Evolutionary conservation across 2,113 vertebrate genomes (phyloP).

Genomic region (Burhinus oedicnemus): DNA sequence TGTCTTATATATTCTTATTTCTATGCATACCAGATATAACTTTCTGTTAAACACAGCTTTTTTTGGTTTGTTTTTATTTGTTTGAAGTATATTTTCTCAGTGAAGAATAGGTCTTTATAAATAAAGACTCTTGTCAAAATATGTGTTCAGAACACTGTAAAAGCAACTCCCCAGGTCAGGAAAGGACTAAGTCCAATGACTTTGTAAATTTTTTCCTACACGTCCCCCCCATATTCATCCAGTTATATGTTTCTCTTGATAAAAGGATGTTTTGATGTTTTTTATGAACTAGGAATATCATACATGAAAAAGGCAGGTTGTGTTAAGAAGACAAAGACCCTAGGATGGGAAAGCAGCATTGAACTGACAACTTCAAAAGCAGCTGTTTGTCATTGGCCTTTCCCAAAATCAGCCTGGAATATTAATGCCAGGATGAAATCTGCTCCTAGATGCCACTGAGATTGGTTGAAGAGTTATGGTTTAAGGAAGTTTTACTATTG

Average conservation of each 20-base stretch:
- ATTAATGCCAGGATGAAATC: neutral
- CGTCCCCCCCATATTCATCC: neutral
- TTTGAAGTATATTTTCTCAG: neutral
- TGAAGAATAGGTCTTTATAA: neutral
- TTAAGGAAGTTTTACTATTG: neutral
- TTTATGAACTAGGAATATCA: neutral
- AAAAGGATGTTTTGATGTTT: neutral
- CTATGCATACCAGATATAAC: neutral
- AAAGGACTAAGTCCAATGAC: neutral
- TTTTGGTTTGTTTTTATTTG: neutral
- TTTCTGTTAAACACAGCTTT: neutral
- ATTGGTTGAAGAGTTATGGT: neutral
- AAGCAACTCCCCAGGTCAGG: neutral
- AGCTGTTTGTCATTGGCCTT: neutral
- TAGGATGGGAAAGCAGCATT: neutral
- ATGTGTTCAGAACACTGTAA: neutral
- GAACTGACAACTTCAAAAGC: neutral
- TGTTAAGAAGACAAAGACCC: neutral
- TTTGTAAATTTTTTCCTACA: too few species aligned
- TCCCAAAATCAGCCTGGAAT: neutral
- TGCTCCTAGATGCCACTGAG: neutral
- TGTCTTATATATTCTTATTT: neutral
- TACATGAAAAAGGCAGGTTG: neutral
- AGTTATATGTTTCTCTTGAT: neutral
- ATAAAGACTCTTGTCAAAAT: neutral